Evolutionary conservation across 2,113 vertebrate species (phyloP).

Genomic region (Rhinopomastus cyanomelas): DNA sequence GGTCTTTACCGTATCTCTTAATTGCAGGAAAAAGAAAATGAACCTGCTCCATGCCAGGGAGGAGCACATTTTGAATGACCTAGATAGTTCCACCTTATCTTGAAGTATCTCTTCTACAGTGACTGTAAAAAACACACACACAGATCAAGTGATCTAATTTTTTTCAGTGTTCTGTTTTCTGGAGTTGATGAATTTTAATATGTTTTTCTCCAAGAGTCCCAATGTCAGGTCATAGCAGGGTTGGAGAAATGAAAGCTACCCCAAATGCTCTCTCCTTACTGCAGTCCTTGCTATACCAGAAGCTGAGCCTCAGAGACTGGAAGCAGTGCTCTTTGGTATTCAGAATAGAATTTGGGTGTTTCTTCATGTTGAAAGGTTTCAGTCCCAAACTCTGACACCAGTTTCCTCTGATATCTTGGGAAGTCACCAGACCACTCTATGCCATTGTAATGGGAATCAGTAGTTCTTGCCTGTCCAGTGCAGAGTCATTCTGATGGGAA

Average conservation of each 20-base stretch:
- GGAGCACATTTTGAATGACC: conserved; percentile 9
- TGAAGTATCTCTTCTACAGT: neutral
- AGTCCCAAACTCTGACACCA: neutral
- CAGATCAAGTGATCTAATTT: neutral
- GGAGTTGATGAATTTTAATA: neutral
- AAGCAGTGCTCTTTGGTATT: neutral
- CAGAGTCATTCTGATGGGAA: neutral
- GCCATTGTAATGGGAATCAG: neutral
- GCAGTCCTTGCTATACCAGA: neutral
- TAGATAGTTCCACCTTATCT: conserved; percentile 19
- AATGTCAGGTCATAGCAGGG: neutral
- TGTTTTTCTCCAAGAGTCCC: neutral
- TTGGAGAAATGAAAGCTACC: neutral
- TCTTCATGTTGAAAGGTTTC: neutral
- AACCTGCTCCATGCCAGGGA: neutral
- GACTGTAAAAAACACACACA: neutral
- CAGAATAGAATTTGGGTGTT: neutral
- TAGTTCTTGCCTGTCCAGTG: neutral
- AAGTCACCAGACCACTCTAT: neutral
- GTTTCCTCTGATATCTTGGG: neutral
- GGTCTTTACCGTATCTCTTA: conserved; percentile 14
- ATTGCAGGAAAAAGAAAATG: neutral
- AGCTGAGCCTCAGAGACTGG: neutral
- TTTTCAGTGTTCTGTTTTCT: neutral
- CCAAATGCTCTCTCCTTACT: neutral